phyloP scores from a whole-genome alignment of 2,797 vertebrate genomes.

The Neosalanx taihuensis region DNA sequence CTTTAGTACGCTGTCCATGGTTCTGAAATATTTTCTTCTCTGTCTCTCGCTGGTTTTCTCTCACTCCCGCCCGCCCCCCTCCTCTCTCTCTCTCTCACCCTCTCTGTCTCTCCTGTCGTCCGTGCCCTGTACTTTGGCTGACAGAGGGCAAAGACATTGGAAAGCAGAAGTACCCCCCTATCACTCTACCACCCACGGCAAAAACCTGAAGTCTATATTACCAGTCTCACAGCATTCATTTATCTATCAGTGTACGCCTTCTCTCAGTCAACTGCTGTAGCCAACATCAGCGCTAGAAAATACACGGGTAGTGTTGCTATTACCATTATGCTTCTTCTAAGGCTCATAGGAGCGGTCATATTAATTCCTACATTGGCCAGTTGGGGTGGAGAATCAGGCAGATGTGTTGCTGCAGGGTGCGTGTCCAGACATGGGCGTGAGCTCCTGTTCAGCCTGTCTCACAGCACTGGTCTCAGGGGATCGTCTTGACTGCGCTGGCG shows the following conservation, averaged over 20 bases:
- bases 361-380: no score
- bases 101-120: background rate
- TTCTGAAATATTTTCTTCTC: background rate
- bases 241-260: background rate
- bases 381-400: no score
- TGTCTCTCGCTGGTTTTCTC: background rate
- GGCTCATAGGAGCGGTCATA: no score
- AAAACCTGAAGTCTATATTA: background rate
- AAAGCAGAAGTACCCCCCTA: background rate
- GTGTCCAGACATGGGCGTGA: no score
- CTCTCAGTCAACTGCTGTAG: no score
- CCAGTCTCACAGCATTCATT: background rate
- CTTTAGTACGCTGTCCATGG: background rate
- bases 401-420: no score
- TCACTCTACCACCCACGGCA: background rate
- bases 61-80: background rate
- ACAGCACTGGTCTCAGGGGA: background rate
- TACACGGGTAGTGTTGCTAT: no score
- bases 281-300: no score
- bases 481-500: background rate
- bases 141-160: background rate
- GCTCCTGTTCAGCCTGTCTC: background rate
- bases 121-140: background rate
- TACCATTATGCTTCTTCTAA: no score
- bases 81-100: background rate